Evolutionary conservation across 2,888 invertebrate genomes (phyloP), one percentile per base, ranked within the genome.

Genomic region (Glomeris marginata): DNA sequence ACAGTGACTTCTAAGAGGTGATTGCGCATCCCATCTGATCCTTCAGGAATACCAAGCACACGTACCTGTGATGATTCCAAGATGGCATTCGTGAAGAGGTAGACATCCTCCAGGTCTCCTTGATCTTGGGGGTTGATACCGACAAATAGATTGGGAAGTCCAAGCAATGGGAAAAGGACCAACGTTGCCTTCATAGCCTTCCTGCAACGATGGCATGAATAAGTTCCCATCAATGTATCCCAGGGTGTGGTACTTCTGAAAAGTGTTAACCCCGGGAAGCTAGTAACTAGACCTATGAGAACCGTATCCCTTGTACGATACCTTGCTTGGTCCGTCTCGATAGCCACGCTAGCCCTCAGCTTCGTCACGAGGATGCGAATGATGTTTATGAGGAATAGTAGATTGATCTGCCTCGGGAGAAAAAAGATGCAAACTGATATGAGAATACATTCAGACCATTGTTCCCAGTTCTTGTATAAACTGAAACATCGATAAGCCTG

Each of bases 91-190:
- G 67, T 68, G 20, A 73, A 61, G 60, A 72, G 65, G 58, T 74
- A 74, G n/a, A 66, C 64, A 6, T 60, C 60, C 55, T 66, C 65
- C 4, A 64, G 54, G 1, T 58, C 57, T 1, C 61, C 60, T 6
- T 62, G 59, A 36, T 64, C 62, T 1, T 60, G 58, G 1, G 72
- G 72, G 54, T 71, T 71, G 52, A 67, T 64, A 52, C 73, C 64
- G 53, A 74, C 70, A 3, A 74, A 60, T 35, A 74, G 61, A 58
- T 74, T 72, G 2, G 73, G 72, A 49, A 73, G 64, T 13, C 74
- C 74, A 18, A 74, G 63, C 18, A 75, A 61, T 1, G 75, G 75
- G 49, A 75, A 71, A 13, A 75, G 61, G 8, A 75, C 63, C 1
- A 69, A 63, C 0, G 74, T 74, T 0, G 74, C 74, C 60, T 73